Percentiles rank a stretch among this genome's conserved stretches.
These are phyloP conservation scores for Melanchra persicariae DNA, from an alignment of 2,888 invertebrate genomes.

Conservation along the genomic window DNA sequence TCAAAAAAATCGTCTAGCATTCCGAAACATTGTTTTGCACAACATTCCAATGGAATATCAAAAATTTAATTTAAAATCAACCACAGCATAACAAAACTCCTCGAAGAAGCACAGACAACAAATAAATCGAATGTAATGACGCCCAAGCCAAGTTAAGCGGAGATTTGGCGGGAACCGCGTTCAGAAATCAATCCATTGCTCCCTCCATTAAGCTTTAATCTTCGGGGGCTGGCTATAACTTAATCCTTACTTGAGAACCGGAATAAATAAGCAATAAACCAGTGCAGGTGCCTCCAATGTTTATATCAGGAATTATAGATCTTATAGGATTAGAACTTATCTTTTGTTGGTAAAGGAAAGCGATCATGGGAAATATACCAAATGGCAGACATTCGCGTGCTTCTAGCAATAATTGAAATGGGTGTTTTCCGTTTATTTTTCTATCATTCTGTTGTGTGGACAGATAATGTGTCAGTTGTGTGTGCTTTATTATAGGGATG, in stretches of 20 bases:
- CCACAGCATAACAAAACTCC: conserved; percentile 57
- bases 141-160: conserved; percentile 70
- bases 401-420: conserved; percentile 84
- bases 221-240: conserved; percentile 89
- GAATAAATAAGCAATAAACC: conserved; percentile 90
- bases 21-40: background rate
- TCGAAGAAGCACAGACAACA: conserved; percentile 62
- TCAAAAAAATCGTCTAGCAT: background rate
- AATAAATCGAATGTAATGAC: conserved; percentile 70
- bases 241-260: conserved; percentile 88
- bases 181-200: conserved; percentile 89
- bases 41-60: conserved; percentile 14
- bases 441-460: conserved; percentile 78
- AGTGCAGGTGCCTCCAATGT: conserved; percentile 85
- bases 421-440: conserved; percentile 77
- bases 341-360: conserved; percentile 65
- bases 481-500: conserved; percentile 64
- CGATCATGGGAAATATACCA: conserved; percentile 84
- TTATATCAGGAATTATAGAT: conserved; percentile 80
- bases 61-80: conserved; percentile 42
- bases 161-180: conserved; percentile 82
- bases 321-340: conserved; percentile 73
- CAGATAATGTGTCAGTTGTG: conserved; percentile 75
- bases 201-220: conserved; percentile 89
- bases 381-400: conserved; percentile 83